phyloP scores from a whole-genome alignment of 2,888 invertebrate genomes.

The Baronia brevicornis region DNA sequence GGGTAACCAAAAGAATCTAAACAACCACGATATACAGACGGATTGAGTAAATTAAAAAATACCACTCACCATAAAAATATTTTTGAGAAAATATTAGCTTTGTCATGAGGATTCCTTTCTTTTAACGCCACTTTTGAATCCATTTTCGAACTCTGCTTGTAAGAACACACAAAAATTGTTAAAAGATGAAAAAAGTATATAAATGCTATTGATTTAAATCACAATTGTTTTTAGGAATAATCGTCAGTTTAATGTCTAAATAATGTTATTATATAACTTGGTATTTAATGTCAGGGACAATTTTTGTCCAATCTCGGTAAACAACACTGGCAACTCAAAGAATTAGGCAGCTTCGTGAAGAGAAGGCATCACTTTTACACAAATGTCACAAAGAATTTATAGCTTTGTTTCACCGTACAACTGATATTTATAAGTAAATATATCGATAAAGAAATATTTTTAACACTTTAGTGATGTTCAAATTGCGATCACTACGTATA shows the following conservation, averaged over 20 bases:
- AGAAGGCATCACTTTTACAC: no score
- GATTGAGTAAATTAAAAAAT: conserved; percentile 1
- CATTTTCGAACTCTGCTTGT: conserved; percentile 49
- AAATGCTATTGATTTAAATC: background rate
- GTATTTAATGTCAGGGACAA: background rate
- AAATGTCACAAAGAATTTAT: no score
- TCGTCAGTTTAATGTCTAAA: background rate
- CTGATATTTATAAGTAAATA: no score
- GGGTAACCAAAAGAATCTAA: no score
- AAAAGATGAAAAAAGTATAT: conserved; percentile 1
- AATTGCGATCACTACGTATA: no score
- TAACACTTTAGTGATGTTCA: no score
- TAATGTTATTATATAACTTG: background rate
- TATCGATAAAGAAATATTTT: no score
- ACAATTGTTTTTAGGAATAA: background rate
- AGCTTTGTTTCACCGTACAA: no score
- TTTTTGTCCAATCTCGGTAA: no score
- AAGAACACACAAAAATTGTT: background rate
- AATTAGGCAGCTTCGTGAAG: no score
- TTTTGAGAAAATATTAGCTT: conserved; percentile 76
- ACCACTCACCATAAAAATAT: conserved; percentile 78
- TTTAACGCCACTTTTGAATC: conserved; percentile 77
- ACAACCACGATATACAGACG: no score
- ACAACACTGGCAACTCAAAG: no score
- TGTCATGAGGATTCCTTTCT: conserved; percentile 76